Conservation (phyloP, 2,888 invertebrate genomes). For the Drosophila planitibia region DNA sequence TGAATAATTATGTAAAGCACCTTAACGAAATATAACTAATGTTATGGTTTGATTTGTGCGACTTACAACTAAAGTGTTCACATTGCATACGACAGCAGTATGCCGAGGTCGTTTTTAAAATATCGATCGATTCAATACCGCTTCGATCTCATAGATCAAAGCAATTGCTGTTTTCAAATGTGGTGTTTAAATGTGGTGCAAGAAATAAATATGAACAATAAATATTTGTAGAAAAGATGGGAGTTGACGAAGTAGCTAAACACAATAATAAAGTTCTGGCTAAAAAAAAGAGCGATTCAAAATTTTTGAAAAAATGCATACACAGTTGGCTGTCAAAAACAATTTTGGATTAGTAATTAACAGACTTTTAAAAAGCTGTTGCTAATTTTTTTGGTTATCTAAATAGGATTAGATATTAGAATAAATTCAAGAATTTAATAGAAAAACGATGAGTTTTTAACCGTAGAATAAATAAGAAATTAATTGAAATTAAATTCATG, state of each 20-base stretch:
- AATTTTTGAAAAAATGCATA: constrained; percentile 28
- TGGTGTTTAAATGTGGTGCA: constrained; percentile 16
- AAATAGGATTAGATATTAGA: constrained; percentile 8
- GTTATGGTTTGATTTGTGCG: constrained; percentile 59
- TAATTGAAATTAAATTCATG: constrained; percentile 9
- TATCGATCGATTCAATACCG: constrained; percentile 13
- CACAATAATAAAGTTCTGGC: neutral
- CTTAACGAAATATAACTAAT: constrained; percentile 55
- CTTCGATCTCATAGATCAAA: constrained; percentile 8
- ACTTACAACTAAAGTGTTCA: constrained; percentile 48
- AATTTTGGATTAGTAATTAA: constrained; percentile 9
- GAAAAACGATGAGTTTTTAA: constrained; percentile 1
- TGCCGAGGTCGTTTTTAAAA: constrained; percentile 10
- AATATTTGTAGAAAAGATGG: constrained; percentile 16
- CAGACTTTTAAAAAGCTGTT: constrained; percentile 27
- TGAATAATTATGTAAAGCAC: constrained; percentile 59
- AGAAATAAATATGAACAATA: constrained; percentile 43
- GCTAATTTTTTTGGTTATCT: constrained; percentile 16
- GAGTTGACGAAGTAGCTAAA: constrained; percentile 5
- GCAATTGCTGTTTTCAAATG: neutral
- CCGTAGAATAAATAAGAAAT: constrained; percentile 10
- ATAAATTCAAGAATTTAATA: constrained; percentile 1
- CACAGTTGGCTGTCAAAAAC: constrained; percentile 45
- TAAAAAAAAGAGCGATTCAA: neutral
- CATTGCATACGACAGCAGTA: constrained; percentile 7